These are phyloP conservation scores for Cerastis rubricosa DNA, from an alignment of 2,888 invertebrate species.

Conservation along the genomic window DNA sequence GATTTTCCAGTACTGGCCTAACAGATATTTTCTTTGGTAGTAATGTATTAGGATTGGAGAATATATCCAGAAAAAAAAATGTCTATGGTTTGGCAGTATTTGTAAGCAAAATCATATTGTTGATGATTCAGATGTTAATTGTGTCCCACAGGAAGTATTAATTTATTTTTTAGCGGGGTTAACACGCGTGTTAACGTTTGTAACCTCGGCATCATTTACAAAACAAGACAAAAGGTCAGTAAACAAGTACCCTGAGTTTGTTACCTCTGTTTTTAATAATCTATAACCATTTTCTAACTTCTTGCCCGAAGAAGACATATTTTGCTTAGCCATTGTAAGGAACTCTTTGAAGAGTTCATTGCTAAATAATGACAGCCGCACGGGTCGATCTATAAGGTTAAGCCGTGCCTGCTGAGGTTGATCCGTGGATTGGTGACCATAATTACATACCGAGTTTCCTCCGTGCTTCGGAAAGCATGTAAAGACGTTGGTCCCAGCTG, in stretches of 20 bases:
- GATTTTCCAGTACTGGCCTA: background rate
- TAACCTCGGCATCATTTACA: slow-evolving; percentile 5
- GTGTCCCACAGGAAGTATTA: slow-evolving; percentile 43
- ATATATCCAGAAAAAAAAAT: background rate
- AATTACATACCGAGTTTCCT: no score
- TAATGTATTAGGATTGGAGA: background rate
- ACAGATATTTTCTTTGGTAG: background rate
- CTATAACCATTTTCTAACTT: background rate
- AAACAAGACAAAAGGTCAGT: slow-evolving; percentile 5
- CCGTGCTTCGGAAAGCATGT: no score
- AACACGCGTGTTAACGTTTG: slow-evolving; percentile 21
- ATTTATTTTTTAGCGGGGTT: slow-evolving; percentile 44
- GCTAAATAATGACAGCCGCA: no score
- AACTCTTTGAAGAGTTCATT: no score
- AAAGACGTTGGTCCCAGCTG: no score
- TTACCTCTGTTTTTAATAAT: background rate
- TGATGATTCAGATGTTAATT: slow-evolving; percentile 42
- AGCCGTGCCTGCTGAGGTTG: no score
- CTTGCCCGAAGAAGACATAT: background rate
- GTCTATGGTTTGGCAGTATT: background rate
- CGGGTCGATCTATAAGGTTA: no score
- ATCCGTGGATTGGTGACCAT: no score
- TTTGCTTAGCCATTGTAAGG: background rate
- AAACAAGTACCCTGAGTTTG: background rate
- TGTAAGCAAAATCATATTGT: slow-evolving; percentile 18